Base-by-base conservation (phyloP, 2,888 invertebrate species). In the Hirtodrosophila cameraria region DNA sequence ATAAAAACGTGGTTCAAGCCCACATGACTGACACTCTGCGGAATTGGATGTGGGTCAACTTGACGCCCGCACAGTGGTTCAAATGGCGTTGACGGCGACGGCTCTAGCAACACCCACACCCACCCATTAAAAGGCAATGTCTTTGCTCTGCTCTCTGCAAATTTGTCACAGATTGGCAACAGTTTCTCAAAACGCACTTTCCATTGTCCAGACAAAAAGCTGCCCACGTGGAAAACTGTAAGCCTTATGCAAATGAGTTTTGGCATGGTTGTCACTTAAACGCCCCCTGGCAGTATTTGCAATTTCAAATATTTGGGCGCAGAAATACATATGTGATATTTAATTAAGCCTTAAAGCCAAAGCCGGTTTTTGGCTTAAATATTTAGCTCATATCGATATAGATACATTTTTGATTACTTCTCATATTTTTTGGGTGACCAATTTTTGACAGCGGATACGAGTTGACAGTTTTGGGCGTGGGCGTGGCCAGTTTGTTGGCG, bases 381-480 rank as follows among this genome's bases (percentile, higher is more conserved):
- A 72, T 79, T 75, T 75, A 53, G 68, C 46, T 55, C 42, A 54
- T 28, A 62, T 62, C 45, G 54, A 48, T 58, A 50, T 48, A 58
- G 45, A 57, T 57, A 41, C 28, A 35, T 66, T 36, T n/a, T n/a
- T 54, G n/a, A 20, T 42, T 41, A 20, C 5, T 48, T 45, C n/a
- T n/a, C n/a, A n/a, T 41, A 58, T 41, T 53, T 31, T 59, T 28
- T 7, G 28, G 1, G 12, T 41, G 43, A 43, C 55, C 71, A 73
- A 63, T 48, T 83, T 81, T 77, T 86, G 81, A 84, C 75, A 75
- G 68, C 86, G 82, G 84, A 86, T 84, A 63, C 73, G 63, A 73
- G 65, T 58, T 75, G 86, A 78, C 86, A 72, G 38, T 50, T 64
- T 49, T 39, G 6, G 54, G 6, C n/a, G 74, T 62, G 38, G 62